Percentiles rank a stretch among this genome's conserved stretches.
Evolutionary conservation across 2,797 vertebrate genomes (phyloP).

Genomic region (Syngnathus rostellatus): DNA sequence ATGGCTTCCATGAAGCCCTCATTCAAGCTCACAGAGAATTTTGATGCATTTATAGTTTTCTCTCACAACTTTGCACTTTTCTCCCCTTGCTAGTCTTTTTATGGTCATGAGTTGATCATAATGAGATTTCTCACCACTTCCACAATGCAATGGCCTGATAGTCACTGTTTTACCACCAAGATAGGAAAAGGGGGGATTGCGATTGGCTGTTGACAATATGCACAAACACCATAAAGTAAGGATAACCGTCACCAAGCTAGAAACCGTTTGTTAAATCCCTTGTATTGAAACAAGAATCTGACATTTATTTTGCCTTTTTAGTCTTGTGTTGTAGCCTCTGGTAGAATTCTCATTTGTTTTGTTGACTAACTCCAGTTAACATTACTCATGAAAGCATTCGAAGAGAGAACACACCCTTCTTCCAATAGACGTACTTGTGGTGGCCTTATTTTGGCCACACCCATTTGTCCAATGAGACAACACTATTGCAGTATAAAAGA

Average conservation of each 20-base stretch:
- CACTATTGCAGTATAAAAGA: background rate
- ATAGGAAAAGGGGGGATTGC: background rate
- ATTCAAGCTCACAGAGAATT: background rate
- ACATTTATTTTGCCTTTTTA: no score
- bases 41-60: background rate
- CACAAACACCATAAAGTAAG: constrained; percentile 8
- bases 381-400: background rate
- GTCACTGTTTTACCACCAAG: constrained; percentile 16
- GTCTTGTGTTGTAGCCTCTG: no score
- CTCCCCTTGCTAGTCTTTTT: background rate
- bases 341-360: no score
- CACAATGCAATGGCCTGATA: background rate
- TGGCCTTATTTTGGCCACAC: background rate
- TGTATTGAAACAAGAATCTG: background rate
- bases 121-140: background rate
- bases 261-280: background rate
- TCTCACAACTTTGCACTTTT: background rate
- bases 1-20: constrained; percentile 7
- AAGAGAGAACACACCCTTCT: background rate
- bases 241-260: constrained; percentile 11
- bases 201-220: constrained; percentile 7
- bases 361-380: background rate
- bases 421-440: background rate
- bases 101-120: background rate
- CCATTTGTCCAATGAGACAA: background rate